Percentiles rank a stretch among this genome's conserved stretches.
Evolutionary conservation across 2,797 vertebrate species (phyloP).

Genomic region (Characodon lateralis): DNA sequence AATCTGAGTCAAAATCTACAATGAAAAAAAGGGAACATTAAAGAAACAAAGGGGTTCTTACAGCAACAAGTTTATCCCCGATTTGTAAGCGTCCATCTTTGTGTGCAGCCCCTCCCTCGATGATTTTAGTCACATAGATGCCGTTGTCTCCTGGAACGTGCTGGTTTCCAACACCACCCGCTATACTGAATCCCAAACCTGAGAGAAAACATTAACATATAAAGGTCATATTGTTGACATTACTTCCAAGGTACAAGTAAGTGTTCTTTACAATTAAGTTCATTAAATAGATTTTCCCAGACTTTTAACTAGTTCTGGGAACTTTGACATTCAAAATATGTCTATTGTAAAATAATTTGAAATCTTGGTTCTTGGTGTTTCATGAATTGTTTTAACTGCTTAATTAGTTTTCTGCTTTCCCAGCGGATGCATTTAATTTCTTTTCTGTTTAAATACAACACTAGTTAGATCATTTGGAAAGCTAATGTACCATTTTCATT

Average conservation of each 20-base stretch:
- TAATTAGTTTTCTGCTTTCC: not conserved
- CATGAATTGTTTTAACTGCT: not conserved
- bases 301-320: not conserved
- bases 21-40: not conserved
- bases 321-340: not conserved
- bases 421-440: not conserved
- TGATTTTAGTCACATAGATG: constrained; percentile 98
- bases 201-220: constrained; percentile 25
- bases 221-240: not conserved
- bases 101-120: constrained; percentile 95
- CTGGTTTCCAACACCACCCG: constrained; percentile 96
- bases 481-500: not conserved
- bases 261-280: not conserved
- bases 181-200: constrained; percentile 99
- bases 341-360: not conserved
- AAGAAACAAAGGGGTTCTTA: constrained; percentile 70
- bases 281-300: not conserved
- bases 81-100: constrained; percentile 97
- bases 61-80: constrained; percentile 96
- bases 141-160: constrained; percentile 98
- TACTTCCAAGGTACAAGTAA: not conserved
- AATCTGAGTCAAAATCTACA: not conserved
- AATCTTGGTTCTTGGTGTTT: not conserved
- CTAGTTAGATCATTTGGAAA: not conserved
- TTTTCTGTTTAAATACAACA: not conserved